Evolutionary conservation across 2,797 vertebrate genomes (phyloP).

Genomic region (Ceyx erithaca): DNA sequence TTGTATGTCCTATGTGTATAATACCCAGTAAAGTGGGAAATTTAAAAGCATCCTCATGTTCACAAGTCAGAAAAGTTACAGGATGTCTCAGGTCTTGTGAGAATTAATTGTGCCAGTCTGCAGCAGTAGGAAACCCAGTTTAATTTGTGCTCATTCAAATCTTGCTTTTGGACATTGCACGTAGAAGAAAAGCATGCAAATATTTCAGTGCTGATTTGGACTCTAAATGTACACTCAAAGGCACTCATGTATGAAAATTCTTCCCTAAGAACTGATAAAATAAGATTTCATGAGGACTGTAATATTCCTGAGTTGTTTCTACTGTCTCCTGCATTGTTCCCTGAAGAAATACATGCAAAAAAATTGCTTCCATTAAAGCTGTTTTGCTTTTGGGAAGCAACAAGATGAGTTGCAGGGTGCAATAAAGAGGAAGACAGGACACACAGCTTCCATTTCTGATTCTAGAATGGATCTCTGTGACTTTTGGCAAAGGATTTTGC

Average conservation of each 20-base stretch:
- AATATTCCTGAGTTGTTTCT: constrained; percentile 50
- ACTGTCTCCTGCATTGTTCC: background rate
- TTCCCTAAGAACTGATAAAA: constrained; percentile 56
- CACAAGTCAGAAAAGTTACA: background rate
- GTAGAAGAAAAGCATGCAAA: background rate
- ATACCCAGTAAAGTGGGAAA: background rate
- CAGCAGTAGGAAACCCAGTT: background rate
- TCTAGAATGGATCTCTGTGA: background rate
- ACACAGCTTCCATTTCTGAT: constrained; percentile 6
- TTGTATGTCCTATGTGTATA: background rate
- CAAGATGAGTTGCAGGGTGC: background rate
- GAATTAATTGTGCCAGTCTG: background rate
- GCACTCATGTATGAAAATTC: constrained; percentile 50
- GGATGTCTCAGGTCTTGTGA: background rate
- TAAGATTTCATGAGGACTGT: constrained; percentile 30
- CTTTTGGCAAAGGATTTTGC: background rate
- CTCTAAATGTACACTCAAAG: constrained; percentile 22
- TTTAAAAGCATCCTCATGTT: background rate
- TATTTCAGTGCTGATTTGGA: constrained; percentile 53
- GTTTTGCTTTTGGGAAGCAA: constrained; percentile 22
- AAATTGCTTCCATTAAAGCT: constrained; percentile 32
- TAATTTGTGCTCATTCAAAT: background rate
- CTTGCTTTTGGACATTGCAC: background rate
- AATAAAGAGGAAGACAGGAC: constrained; percentile 9
- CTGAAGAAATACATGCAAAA: constrained; percentile 26